These are phyloP conservation scores for Trichomycterus rosablanca DNA, from an alignment of 2,113 vertebrate species.

Conservation along the genomic window DNA sequence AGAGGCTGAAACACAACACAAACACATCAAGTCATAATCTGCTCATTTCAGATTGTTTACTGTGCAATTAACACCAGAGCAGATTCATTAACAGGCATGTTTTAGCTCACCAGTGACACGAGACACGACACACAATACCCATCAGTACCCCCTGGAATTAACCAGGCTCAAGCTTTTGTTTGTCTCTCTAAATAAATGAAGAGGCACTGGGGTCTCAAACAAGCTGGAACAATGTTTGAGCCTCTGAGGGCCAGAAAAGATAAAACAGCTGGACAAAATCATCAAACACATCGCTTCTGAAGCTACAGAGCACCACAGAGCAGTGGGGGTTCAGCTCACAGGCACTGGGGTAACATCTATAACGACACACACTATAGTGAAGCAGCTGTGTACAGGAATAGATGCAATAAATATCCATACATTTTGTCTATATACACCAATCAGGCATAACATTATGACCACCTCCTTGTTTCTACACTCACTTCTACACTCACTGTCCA, in stretches of 20 bases:
- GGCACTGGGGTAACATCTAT: neutral
- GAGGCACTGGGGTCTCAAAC: slow-evolving; percentile 3
- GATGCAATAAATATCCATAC: neutral
- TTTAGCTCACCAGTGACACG: slow-evolving; percentile 11
- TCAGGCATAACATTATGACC: too few relatives aligned
- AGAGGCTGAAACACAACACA: neutral
- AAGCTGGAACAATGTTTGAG: slow-evolving; percentile 10
- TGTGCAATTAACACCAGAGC: slow-evolving; percentile 8
- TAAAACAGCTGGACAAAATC: slow-evolving; percentile 21
- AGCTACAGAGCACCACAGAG: neutral
- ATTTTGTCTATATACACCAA: too few relatives aligned
- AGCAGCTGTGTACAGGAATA: neutral
- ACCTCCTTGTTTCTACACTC: too few relatives aligned
- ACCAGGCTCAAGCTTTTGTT: slow-evolving; percentile 17
- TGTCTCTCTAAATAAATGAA: slow-evolving; percentile 28
- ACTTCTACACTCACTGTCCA: too few relatives aligned
- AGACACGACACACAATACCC: slow-evolving; percentile 19
- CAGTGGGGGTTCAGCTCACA: neutral
- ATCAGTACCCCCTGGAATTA: slow-evolving; percentile 28
- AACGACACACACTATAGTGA: neutral
- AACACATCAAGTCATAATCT: neutral
- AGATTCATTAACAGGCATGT: slow-evolving; percentile 21
- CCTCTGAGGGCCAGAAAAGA: neutral
- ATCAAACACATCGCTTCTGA: slow-evolving; percentile 19
- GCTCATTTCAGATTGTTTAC: neutral